A percentile compares a stretch with the other conserved stretches of the same genome.
Evolutionary conservation across 1,140 invertebrate species (phyloP).

Genomic region (Pachyrhynchus sulphureomaculatus): DNA sequence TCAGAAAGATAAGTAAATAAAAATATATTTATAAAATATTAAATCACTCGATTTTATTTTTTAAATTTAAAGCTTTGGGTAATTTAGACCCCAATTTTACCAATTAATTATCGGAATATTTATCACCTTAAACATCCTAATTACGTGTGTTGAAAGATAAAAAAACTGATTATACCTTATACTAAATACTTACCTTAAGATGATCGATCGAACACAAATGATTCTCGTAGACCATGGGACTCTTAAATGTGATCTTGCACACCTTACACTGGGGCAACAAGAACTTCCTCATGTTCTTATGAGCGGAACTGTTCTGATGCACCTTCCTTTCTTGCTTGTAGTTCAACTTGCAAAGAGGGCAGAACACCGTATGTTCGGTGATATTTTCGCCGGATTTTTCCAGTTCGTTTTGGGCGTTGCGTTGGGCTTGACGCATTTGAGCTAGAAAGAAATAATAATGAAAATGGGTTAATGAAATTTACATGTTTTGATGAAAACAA

Average conservation of each 20-base stretch:
- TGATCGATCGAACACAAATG: slow-evolving; percentile 78
- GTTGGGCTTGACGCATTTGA: slow-evolving; percentile 72
- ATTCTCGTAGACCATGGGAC: slow-evolving; percentile 78
- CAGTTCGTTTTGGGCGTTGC: slow-evolving; percentile 70
- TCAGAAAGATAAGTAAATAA: too few species aligned
- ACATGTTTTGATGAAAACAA: background rate
- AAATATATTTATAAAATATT: too few species aligned
- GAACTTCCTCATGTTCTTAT: slow-evolving; percentile 79
- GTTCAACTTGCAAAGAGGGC: slow-evolving; percentile 76
- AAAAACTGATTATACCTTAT: too few species aligned
- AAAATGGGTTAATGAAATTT: background rate
- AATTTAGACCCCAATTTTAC: too few species aligned
- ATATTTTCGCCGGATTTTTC: slow-evolving; percentile 66
- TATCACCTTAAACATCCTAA: too few species aligned
- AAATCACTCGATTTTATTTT: too few species aligned
- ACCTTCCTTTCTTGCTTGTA: slow-evolving; percentile 72
- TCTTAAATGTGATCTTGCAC: slow-evolving; percentile 71
- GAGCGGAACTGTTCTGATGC: slow-evolving; percentile 73
- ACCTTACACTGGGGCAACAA: slow-evolving; percentile 75
- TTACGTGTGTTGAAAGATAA: too few species aligned
- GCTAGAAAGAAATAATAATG: slow-evolving; percentile 35
- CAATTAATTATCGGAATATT: too few species aligned
- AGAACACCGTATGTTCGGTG: slow-evolving; percentile 66
- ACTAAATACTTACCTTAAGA: slow-evolving; percentile 62
- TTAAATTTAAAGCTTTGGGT: too few species aligned